Conservation (phyloP, 2,113 vertebrate species). For the Tragelaphus scriptus region DNA sequence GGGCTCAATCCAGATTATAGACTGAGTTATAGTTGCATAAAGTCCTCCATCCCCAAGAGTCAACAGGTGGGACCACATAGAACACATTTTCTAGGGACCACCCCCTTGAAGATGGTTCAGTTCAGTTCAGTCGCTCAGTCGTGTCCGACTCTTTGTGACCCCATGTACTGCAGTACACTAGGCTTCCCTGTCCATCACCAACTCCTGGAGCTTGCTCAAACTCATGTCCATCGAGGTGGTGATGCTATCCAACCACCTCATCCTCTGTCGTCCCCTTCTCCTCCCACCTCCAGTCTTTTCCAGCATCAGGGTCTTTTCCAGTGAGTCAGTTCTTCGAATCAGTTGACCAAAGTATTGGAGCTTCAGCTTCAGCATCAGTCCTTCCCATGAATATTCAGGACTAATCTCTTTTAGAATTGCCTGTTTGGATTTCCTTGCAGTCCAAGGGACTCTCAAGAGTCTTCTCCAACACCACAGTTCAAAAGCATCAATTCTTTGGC, state of each 20-base stretch:
- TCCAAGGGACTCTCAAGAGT: not conserved
- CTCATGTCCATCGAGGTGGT: not conserved
- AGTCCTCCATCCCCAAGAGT: not conserved
- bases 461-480: not conserved
- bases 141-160: not conserved
- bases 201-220: not conserved
- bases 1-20: not conserved
- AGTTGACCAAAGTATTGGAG: no score
- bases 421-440: not conserved
- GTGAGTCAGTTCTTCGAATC: no score
- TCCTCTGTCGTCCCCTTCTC: not conserved
- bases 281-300: not conserved
- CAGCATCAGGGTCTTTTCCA: no score
- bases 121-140: not conserved
- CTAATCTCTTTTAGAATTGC: not conserved
- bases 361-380: not conserved
- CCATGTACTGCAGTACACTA: not conserved
- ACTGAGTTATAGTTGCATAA: not conserved
- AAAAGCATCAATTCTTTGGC: not conserved
- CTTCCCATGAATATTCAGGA: not conserved
- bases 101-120: not conserved
- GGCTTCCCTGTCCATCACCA: not conserved
- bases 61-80: not conserved
- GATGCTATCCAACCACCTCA: not conserved
- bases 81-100: not conserved